Evolutionary conservation across 2,888 invertebrate species (phyloP).

Genomic region (Erpobdella octoculata): DNA sequence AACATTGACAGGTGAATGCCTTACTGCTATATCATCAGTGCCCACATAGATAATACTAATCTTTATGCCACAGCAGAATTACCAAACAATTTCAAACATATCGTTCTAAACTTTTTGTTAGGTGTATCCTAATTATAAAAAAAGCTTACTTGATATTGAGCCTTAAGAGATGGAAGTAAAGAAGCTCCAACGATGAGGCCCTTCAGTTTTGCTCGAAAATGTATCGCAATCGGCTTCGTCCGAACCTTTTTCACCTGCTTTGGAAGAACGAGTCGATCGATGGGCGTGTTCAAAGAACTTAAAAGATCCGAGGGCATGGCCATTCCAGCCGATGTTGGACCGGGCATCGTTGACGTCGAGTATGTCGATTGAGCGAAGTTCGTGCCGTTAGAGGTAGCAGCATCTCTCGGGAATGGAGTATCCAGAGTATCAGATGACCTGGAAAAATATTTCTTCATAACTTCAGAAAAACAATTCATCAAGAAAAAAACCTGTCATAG

Average conservation of each 20-base stretch:
- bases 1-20: too few species aligned
- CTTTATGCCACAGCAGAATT: too few species aligned
- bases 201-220: conserved; percentile 54
- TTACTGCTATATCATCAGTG: too few species aligned
- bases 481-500: not conserved
- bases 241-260: not conserved
- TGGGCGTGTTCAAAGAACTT: not conserved
- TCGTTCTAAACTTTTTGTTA: too few species aligned
- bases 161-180: conserved; percentile 86
- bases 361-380: not conserved
- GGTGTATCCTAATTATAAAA: too few species aligned
- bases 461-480: too few species aligned
- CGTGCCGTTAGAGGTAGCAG: not conserved
- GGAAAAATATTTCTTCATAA: too few species aligned
- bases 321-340: not conserved
- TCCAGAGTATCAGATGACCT: not conserved
- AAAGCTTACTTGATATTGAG: conserved; percentile 68
- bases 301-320: not conserved
- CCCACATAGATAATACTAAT: too few species aligned
- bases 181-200: conserved; percentile 89
- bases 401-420: not conserved
- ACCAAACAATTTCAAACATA: too few species aligned
- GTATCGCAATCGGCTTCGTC: conserved; percentile 40
- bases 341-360: conserved; percentile 5
- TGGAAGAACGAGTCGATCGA: not conserved